Base-by-base conservation (phyloP, 2,797 vertebrate species). In the Odontamblyopus rebecca region DNA sequence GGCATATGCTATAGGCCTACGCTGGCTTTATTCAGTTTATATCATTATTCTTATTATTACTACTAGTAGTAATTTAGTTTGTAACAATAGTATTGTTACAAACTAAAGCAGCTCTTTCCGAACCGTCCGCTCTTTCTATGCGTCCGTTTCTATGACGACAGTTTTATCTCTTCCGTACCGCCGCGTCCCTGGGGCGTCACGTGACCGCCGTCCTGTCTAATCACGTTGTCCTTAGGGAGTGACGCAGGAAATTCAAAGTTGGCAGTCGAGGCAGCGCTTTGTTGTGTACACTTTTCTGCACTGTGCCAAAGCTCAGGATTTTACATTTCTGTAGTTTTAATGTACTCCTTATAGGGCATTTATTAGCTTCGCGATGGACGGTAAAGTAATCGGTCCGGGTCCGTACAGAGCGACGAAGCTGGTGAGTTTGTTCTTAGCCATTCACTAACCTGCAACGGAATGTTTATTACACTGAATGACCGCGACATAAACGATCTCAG, bases 341-440 rank as follows among this genome's bases (percentile, higher is more conserved):
- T 89, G 86, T 75, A 76, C 78, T 67, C 35, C 6, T 2, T 4
- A 27, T 0, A 6, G 13, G 2, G 11, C 61, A 0, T 71, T 48
- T 59, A 26, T 59, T 0, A 2, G 6, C 6, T 0, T 2, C 54
- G 57, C 27, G 61, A 92, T 92, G 90, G 89, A 89, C 11, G 88
- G 88, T 5, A 69, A 76, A 80, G 88, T 91, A 15, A 94, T 97
- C 38, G 95, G 95, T 0, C 90, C 96, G 0, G 96, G 96, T 29
- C 96, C 96, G 0, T 96, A 96, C 89, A 89, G 96, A 53, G 96
- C 96, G 8, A 97, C 96, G 2, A 95, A 91, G 48, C 89, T 96
- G 95, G 96, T 97, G 84, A 96, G 95, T 92, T 0, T 32, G 60
- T 38, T 12, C 29, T 23, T 11, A 11, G 29, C 15, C 2, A 67